Conservation (phyloP, 2,888 invertebrate genomes). For the Malthinus flaveolus region DNA sequence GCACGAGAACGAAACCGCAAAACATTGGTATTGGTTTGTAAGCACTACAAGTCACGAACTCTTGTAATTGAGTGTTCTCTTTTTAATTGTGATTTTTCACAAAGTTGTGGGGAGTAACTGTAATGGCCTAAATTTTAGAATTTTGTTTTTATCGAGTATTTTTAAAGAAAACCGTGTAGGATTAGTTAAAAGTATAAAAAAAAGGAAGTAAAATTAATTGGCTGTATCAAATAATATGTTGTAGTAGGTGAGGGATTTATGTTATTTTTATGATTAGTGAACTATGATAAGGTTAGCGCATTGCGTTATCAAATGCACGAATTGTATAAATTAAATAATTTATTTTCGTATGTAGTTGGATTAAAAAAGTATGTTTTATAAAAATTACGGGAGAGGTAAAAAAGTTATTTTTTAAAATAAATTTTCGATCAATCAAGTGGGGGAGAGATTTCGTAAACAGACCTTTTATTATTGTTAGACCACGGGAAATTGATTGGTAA, state of each 20-base stretch:
- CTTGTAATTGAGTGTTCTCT: too few species aligned
- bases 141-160: too few species aligned
- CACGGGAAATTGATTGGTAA: too few species aligned
- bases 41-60: too few species aligned
- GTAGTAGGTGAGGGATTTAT: background rate
- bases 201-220: background rate
- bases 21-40: too few species aligned
- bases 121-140: too few species aligned
- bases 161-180: background rate
- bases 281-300: conserved; percentile 10
- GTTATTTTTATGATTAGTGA: background rate
- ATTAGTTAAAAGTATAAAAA: background rate
- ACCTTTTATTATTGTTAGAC: too few species aligned
- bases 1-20: too few species aligned
- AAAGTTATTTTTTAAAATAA: background rate
- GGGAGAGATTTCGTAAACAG: too few species aligned
- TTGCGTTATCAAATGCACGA: conserved; percentile 13
- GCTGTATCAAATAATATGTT: background rate
- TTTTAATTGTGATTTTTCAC: too few species aligned
- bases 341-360: background rate
- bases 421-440: background rate
- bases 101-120: too few species aligned
- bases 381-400: background rate
- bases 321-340: conserved; percentile 14
- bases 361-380: too few species aligned